Evolutionary conservation across 1,140 invertebrate species (phyloP).

Genomic region (Tribolium castaneum): DNA sequence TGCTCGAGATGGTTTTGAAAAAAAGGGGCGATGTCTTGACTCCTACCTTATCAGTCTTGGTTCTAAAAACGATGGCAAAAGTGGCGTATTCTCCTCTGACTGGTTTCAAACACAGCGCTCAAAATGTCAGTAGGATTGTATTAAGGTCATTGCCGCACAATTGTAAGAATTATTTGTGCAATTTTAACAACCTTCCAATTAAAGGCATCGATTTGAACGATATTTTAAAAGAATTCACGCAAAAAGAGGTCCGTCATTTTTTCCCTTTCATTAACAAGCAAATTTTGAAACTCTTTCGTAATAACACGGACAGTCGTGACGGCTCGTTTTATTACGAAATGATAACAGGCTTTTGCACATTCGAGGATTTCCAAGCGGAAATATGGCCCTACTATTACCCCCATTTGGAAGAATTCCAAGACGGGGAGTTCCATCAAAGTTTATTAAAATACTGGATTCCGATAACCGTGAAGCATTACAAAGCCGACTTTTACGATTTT

Average conservation of each 20-base stretch:
- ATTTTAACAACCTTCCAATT: conserved; percentile 44
- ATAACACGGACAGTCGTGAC: conserved; percentile 52
- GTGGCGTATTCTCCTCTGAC: conserved; percentile 27
- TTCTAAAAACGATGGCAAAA: conserved; percentile 3
- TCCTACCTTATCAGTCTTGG: not conserved
- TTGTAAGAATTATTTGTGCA: not conserved
- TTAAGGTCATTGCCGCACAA: conserved; percentile 7
- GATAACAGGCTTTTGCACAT: conserved; percentile 35
- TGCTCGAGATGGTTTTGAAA: conserved; percentile 6
- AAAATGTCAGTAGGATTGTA: conserved; percentile 38
- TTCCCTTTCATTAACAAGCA: conserved; percentile 23
- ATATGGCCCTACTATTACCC: conserved; percentile 47
- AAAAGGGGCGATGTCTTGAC: conserved; percentile 25
- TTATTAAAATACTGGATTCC: conserved; percentile 53
- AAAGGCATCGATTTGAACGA: conserved; percentile 45
- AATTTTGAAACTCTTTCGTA: conserved; percentile 48
- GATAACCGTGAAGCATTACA: conserved; percentile 39
- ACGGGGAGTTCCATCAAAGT: conserved; percentile 53
- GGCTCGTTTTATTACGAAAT: conserved; percentile 48
- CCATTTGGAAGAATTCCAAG: conserved; percentile 43
- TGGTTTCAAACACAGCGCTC: conserved; percentile 38
- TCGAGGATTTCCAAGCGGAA: conserved; percentile 39
- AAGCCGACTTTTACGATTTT: conserved; percentile 44
- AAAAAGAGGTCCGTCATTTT: not conserved
- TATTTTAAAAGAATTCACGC: conserved; percentile 11